Evolutionary conservation across 2,797 vertebrate genomes (phyloP).

Genomic region (Urophycis tenuis): DNA sequence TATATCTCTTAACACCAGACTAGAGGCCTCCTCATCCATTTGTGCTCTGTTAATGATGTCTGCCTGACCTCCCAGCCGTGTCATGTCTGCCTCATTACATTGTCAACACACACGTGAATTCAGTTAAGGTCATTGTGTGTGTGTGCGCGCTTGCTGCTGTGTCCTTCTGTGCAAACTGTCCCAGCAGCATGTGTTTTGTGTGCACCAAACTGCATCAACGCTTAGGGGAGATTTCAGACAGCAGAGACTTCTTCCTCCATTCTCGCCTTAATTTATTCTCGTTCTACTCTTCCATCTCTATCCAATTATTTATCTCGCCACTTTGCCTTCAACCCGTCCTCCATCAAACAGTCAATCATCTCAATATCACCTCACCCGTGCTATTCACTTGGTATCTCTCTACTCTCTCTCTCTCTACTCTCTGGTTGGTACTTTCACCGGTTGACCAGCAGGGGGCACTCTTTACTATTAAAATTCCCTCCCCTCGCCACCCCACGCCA

Average conservation of each 20-base stretch:
- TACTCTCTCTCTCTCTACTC: constrained; percentile 32
- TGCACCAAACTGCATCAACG: not conserved
- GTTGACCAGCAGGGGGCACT: constrained; percentile 57
- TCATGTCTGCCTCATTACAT: constrained; percentile 63
- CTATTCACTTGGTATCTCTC: not conserved
- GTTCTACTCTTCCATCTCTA: too few relatives aligned
- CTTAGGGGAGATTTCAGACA: not conserved
- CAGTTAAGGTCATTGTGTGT: constrained; percentile 18
- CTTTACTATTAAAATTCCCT: constrained; percentile 5
- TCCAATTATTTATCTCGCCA: too few relatives aligned
- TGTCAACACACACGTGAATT: not conserved
- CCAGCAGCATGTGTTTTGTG: constrained; percentile 20
- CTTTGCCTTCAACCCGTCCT: too few relatives aligned
- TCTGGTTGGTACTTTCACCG: constrained; percentile 39
- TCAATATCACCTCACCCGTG: too few relatives aligned
- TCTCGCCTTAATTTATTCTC: too few relatives aligned
- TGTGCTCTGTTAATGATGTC: constrained; percentile 68
- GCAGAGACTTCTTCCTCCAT: too few relatives aligned
- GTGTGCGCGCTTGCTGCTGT: not conserved
- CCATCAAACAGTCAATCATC: too few relatives aligned
- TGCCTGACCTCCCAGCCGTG: constrained; percentile 71
- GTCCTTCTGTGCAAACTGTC: not conserved
- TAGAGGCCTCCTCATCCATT: constrained; percentile 32
- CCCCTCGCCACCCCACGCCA: constrained; percentile 10
- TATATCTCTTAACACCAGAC: constrained; percentile 49